phyloP scores from a whole-genome alignment of 2,797 vertebrate species.

The Acanthurus lineatus region DNA sequence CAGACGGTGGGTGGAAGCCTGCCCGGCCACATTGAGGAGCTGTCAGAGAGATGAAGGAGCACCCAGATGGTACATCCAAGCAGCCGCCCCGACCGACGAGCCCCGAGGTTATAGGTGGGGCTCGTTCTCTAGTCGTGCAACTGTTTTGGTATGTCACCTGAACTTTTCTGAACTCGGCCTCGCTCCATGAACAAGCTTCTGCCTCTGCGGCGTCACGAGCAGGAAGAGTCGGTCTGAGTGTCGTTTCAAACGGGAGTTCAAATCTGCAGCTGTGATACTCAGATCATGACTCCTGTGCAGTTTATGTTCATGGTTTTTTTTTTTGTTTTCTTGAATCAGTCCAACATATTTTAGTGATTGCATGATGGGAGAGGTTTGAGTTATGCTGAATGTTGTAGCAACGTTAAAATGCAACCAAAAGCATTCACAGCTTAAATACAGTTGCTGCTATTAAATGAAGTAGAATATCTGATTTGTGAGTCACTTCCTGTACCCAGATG shows the following conservation, averaged over 20 bases:
- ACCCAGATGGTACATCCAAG: conserved; percentile 86
- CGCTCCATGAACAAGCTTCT: conserved; percentile 22
- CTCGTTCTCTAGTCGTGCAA: conserved; percentile 71
- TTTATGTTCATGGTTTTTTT: too few relatives aligned
- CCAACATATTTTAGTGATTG: too few relatives aligned
- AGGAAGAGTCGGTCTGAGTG: background rate
- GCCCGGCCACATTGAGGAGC: conserved; percentile 67
- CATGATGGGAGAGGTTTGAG: too few relatives aligned
- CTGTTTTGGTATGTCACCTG: conserved; percentile 77
- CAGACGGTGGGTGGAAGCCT: conserved; percentile 61
- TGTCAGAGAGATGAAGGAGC: conserved; percentile 78
- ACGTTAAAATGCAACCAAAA: too few relatives aligned
- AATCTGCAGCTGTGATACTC: too few relatives aligned
- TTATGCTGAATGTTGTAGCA: too few relatives aligned
- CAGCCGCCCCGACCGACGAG: conserved; percentile 63
- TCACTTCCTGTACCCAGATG: too few relatives aligned
- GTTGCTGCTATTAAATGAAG: too few relatives aligned
- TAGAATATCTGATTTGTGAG: too few relatives aligned
- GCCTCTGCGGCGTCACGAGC: background rate
- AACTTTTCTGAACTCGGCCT: conserved; percentile 48
- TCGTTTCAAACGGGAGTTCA: too few relatives aligned
- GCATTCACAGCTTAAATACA: too few relatives aligned
- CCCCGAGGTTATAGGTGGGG: conserved; percentile 82
- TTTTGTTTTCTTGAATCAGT: too few relatives aligned
- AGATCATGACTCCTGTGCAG: background rate